phyloP scores from a whole-genome alignment of 1,140 invertebrate genomes.

The Calephelis virginiensis region DNA sequence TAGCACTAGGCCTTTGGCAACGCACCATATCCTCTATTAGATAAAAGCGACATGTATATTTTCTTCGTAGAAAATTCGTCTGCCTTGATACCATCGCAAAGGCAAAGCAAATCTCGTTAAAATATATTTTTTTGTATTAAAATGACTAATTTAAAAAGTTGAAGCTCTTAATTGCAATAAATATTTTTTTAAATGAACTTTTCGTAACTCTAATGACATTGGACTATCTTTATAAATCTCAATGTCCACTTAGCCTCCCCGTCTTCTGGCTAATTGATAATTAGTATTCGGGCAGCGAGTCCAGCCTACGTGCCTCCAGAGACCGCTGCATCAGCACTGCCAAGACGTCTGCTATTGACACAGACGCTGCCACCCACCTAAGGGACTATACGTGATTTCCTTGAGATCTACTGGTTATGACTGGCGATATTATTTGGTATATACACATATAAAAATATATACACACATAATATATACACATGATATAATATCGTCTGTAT shows the following conservation, averaged over 20 bases:
- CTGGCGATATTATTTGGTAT: not conserved
- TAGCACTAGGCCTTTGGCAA: too few species aligned
- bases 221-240: slow-evolving; percentile 5
- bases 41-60: too few species aligned
- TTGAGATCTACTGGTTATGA: slow-evolving; percentile 2
- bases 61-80: too few species aligned
- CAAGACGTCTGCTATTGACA: slow-evolving; percentile 15
- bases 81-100: too few species aligned
- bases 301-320: slow-evolving; percentile 47
- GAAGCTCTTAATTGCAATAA: not conserved
- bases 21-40: too few species aligned
- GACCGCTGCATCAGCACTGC: slow-evolving; percentile 14
- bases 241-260: slow-evolving; percentile 27
- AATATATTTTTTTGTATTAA: too few species aligned
- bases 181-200: slow-evolving; percentile 20
- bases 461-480: too few species aligned
- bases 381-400: slow-evolving; percentile 17
- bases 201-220: slow-evolving; percentile 16
- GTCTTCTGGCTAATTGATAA: slow-evolving; percentile 52
- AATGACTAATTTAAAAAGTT: too few species aligned
- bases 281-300: slow-evolving; percentile 52
- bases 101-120: too few species aligned
- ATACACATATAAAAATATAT: not conserved
- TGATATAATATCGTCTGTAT: too few species aligned
- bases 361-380: not conserved